Base-by-base conservation (phyloP, 2,888 invertebrate genomes). In the Cerastoderma edule region DNA sequence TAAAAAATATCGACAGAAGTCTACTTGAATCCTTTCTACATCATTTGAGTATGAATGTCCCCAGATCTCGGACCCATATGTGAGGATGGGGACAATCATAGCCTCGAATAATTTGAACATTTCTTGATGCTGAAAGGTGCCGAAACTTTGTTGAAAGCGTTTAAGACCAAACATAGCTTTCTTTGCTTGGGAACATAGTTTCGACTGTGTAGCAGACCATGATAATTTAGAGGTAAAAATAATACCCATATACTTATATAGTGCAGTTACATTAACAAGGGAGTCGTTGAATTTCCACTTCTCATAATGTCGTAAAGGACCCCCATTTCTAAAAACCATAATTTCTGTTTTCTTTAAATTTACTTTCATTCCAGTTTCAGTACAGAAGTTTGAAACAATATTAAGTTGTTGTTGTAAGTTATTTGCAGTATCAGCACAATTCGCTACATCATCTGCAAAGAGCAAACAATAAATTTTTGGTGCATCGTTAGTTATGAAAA, bases 21-120 rank as follows among this genome's bases (percentile, higher is more conserved):
- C 22, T 8, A 16, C 13, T 50, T 50, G 53, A 8, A n/a, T 8
- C 53, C 24, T 50, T 50, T 50, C 53, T 8, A 50, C 6, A 16
- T n/a, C 22, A 8, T 50, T 22, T n/a, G 13, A 50, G 22, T n/a
- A n/a, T n/a, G n/a, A n/a, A 65, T 13, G 44, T 1, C 48, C 65
- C 65, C 65, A 65, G 24, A 48, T 48, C n/a, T 65, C 65, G 19
- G 48, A 65, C 6, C 65, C 65, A 65, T 48, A 65, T 16, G 46
- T 46, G n/a, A 65, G 48, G 10, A 65, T 65, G 10, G 30, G 65
- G 13, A 27, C 5, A 2, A 48, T 44, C 10, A 48, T 65, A 30
- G 46, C 6, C 16, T 65, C 65, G 48, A 65, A 65, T 48, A 65
- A 65, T 28, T 65, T 65, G 44, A 64, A 64, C 24, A 24, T 24